Conservation (phyloP, 2,113 vertebrate genomes). For the Oncorhynchus nerka region DNA sequence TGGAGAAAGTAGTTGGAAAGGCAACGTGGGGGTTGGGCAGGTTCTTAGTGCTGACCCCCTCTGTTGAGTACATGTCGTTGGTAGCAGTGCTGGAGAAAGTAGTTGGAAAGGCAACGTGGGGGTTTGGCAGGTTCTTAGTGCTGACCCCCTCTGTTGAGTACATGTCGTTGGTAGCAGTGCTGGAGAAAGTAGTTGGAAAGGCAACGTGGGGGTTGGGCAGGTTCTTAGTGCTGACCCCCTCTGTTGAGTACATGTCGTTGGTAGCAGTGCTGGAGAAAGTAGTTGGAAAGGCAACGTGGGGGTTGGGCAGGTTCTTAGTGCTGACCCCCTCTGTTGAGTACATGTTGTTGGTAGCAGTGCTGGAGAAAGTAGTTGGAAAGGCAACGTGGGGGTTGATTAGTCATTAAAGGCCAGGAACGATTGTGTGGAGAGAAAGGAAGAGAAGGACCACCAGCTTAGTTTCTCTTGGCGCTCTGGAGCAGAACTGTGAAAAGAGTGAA, state of each 20-base stretch:
- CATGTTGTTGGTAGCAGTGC: conserved; percentile 24
- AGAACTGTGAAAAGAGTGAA: conserved; percentile 48
- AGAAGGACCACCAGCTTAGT: conserved; percentile 20
- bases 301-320: background rate
- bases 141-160: too few species aligned
- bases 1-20: too few species aligned
- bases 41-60: too few species aligned
- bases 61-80: too few species aligned
- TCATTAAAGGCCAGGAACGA: conserved; percentile 23
- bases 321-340: background rate
- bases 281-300: background rate
- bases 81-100: too few species aligned
- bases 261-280: conserved; percentile 16
- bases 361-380: background rate
- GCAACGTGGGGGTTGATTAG: background rate
- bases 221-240: background rate
- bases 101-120: too few species aligned
- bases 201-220: too few species aligned
- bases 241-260: conserved; percentile 12
- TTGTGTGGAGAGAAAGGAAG: conserved; percentile 22
- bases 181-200: too few species aligned
- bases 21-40: too few species aligned
- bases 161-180: too few species aligned
- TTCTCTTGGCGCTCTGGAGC: conserved; percentile 37
- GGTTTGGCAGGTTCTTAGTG: too few species aligned